Conservation (phyloP, 2,797 vertebrate genomes). For the Onychomys torridus region DNA sequence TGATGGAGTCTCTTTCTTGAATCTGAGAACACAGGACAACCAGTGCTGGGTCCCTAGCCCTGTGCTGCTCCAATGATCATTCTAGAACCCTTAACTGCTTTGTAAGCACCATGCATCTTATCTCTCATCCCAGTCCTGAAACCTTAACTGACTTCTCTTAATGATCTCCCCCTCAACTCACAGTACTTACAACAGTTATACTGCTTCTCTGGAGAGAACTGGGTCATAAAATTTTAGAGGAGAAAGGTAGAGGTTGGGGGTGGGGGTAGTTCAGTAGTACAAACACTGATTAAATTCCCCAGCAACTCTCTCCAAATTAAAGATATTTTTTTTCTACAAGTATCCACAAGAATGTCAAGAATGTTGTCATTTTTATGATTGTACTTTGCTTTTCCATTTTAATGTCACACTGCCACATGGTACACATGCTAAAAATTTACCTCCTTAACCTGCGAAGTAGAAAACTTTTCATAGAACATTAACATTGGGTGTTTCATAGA, state of each 20-base stretch:
- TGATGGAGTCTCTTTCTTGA: background rate
- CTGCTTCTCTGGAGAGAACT: conserved; percentile 65
- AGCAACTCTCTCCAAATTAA: conserved; percentile 76
- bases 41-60: fast-evolving
- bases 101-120: background rate
- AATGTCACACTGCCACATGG: conserved; percentile 77
- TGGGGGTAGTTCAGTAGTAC: conserved; percentile 61
- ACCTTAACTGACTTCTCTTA: background rate
- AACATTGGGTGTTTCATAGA: conserved; percentile 49
- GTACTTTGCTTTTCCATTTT: conserved; percentile 74
- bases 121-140: background rate
- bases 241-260: conserved; percentile 60
- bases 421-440: conserved; percentile 74
- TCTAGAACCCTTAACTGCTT: background rate
- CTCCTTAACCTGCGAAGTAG: conserved; percentile 68
- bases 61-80: background rate
- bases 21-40: background rate
- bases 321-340: conserved; percentile 78
- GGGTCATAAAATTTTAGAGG: conserved; percentile 73
- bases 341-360: conserved; percentile 78
- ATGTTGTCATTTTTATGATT: conserved; percentile 80
- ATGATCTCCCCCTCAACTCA: background rate
- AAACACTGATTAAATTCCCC: conserved; percentile 77
- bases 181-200: background rate
- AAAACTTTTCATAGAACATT: conserved; percentile 76